These are phyloP conservation scores for Cebidichthys violaceus DNA, from an alignment of 2,113 vertebrate genomes.

Conservation along the genomic window DNA sequence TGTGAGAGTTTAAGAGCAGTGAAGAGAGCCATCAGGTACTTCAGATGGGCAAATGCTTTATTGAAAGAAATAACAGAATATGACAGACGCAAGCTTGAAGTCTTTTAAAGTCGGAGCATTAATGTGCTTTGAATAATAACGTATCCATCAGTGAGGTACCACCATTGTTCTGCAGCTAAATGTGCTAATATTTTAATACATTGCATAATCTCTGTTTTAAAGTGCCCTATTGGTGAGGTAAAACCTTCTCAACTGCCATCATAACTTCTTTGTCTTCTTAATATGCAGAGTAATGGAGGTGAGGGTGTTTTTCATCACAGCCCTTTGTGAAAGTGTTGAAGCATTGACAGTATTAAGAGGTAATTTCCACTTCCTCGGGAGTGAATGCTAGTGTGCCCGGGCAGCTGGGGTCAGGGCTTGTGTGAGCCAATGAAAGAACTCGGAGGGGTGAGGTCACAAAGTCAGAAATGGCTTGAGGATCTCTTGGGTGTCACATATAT, in stretches of 20 bases:
- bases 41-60: conserved; percentile 41
- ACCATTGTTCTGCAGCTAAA: conserved; percentile 34
- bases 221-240: conserved; percentile 46
- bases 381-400: conserved; percentile 18
- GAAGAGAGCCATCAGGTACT: conserved; percentile 43
- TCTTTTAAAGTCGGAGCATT: conserved; percentile 19
- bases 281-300: conserved; percentile 44
- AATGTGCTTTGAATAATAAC: conserved; percentile 49
- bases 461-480: conserved; percentile 55
- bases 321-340: conserved; percentile 55
- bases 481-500: conserved; percentile 73
- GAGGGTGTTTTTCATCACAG: conserved; percentile 48
- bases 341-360: conserved; percentile 57
- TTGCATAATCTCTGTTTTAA: conserved; percentile 39
- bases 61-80: conserved; percentile 41
- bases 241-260: conserved; percentile 33
- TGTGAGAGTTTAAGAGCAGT: conserved; percentile 27
- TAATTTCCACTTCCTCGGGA: conserved; percentile 66
- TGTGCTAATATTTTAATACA: conserved; percentile 53
- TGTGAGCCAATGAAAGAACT: conserved; percentile 63
- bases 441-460: conserved; percentile 67
- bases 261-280: conserved; percentile 40
- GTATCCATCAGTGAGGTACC: conserved; percentile 7
- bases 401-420: conserved; percentile 53
- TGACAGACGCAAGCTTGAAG: background rate